Evolutionary conservation across 2,113 vertebrate species (phyloP).

Genomic region (Psammodynastes pulverulentus): DNA sequence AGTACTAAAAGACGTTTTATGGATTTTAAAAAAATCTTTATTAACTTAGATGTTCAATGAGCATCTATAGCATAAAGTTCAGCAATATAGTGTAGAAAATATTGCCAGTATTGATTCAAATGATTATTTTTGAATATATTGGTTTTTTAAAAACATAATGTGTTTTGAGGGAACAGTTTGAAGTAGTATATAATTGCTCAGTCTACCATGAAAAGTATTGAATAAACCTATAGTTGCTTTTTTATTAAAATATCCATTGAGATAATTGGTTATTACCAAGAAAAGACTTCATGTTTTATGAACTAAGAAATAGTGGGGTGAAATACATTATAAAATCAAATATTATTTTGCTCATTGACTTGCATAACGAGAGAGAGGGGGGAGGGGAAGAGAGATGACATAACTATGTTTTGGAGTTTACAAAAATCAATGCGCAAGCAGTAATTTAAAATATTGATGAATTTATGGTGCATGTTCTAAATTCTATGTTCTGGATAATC

Average conservation of each 20-base stretch:
- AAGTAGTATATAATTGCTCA: neutral
- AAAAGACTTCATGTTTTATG: neutral
- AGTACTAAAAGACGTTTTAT: neutral
- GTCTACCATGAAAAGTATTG: neutral
- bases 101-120: neutral
- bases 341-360: neutral
- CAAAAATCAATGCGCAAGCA: neutral
- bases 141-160: too few relatives aligned
- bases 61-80: neutral
- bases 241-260: neutral
- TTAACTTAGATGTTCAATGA: neutral
- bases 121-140: neutral
- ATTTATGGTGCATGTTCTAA: neutral
- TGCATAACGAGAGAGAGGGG: neutral
- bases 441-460: neutral
- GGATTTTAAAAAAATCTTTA: too few relatives aligned
- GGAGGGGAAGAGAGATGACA: neutral
- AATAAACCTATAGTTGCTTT: neutral
- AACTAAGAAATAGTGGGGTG: neutral
- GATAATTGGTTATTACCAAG: neutral
- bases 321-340: neutral
- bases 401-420: neutral
- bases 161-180: neutral
- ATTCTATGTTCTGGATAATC: conserved; percentile 25
- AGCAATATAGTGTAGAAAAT: neutral